These are phyloP conservation scores for Pituophis catenifer DNA, from an alignment of 2,113 vertebrate genomes.

Conservation along the genomic window DNA sequence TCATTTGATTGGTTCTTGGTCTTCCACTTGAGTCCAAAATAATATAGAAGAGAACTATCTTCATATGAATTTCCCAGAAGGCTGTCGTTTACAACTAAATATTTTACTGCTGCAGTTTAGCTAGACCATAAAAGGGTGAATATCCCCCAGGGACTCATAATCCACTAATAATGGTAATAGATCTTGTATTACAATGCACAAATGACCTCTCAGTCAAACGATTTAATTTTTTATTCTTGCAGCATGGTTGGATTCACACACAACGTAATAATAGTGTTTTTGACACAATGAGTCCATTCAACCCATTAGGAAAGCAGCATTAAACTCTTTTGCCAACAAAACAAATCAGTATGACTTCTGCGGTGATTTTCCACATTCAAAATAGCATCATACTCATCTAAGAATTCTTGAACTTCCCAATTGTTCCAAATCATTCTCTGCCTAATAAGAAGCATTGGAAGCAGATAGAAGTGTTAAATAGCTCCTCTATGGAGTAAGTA, in stretches of 20 bases:
- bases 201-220: constrained; percentile 61
- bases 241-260: constrained; percentile 61
- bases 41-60: constrained; percentile 45
- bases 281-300: constrained; percentile 66
- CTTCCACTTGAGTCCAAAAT: neutral
- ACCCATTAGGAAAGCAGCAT: constrained; percentile 50
- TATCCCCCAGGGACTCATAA: constrained; percentile 57
- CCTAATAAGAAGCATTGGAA: constrained; percentile 28
- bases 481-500: neutral
- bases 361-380: constrained; percentile 38
- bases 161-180: constrained; percentile 65
- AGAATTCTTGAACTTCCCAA: constrained; percentile 39
- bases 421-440: constrained; percentile 24
- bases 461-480: neutral
- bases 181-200: constrained; percentile 66
- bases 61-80: constrained; percentile 58
- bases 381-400: constrained; percentile 27
- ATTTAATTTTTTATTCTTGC: constrained; percentile 63
- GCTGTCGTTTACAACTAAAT: constrained; percentile 60
- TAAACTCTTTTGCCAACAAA: constrained; percentile 52
- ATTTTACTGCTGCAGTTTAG: constrained; percentile 64
- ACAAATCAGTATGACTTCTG: constrained; percentile 36
- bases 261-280: constrained; percentile 54
- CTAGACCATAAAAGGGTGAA: constrained; percentile 60
- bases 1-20: neutral